These are phyloP conservation scores for Scaptomyza montana DNA, from an alignment of 1,140 invertebrate genomes.

Conservation along the genomic window DNA sequence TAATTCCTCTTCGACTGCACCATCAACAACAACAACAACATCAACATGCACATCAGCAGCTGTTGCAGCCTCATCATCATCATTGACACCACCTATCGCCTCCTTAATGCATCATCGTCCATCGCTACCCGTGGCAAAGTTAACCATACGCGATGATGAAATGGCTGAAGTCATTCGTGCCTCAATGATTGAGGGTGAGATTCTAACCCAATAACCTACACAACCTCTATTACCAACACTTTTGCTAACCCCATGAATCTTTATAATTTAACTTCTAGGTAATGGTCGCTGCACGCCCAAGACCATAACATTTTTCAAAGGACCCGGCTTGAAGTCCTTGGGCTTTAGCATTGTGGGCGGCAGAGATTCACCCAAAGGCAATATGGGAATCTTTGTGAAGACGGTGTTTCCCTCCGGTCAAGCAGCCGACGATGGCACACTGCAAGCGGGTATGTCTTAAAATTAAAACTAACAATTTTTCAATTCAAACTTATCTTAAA, in stretches of 20 bases:
- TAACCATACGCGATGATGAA: constrained; percentile 81
- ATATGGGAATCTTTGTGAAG: constrained; percentile 96
- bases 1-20: constrained; percentile 49
- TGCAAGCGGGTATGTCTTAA: constrained; percentile 90
- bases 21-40: constrained; percentile 59
- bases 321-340: constrained; percentile 92
- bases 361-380: constrained; percentile 93
- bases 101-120: constrained; percentile 78
- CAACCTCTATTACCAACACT: not conserved
- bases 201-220: constrained; percentile 36
- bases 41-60: constrained; percentile 36
- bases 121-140: constrained; percentile 74
- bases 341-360: constrained; percentile 97
- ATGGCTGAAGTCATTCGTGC: constrained; percentile 81
- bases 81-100: constrained; percentile 54
- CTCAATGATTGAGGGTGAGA: constrained; percentile 80
- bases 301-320: constrained; percentile 89
- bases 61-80: constrained; percentile 22
- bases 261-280: constrained; percentile 38
- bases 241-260: not conserved
- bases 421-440: constrained; percentile 91
- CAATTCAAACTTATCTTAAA: not conserved
- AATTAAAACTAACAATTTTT: not conserved
- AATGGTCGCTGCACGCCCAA: constrained; percentile 66
- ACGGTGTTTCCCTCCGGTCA: constrained; percentile 95